These are phyloP conservation scores for Rhabdornis inornatus DNA, from an alignment of 2,113 vertebrate genomes.

Conservation along the genomic window DNA sequence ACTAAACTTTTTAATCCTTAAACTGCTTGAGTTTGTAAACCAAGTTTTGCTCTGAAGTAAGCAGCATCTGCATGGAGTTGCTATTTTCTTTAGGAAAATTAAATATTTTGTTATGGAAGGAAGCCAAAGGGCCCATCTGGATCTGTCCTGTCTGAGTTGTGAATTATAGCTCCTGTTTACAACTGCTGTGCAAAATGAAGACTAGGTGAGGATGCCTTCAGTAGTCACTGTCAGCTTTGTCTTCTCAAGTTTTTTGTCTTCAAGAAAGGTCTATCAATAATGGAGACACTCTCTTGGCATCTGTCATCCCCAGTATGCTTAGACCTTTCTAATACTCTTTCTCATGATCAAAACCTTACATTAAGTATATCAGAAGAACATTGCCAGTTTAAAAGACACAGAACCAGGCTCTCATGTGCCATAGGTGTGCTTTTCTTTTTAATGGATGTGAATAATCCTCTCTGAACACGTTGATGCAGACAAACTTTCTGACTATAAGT, in stretches of 20 bases:
- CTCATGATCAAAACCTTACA: background rate
- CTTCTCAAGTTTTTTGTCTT: background rate
- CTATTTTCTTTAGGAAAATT: background rate
- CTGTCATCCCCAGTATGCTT: background rate
- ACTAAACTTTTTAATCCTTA: constrained; percentile 38
- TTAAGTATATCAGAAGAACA: background rate
- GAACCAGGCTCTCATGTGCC: background rate
- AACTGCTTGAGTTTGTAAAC: background rate
- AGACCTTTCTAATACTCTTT: background rate
- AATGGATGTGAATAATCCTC: background rate
- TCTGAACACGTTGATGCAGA: background rate
- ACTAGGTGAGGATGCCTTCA: background rate
- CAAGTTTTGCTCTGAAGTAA: background rate
- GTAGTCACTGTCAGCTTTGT: background rate
- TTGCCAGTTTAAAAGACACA: background rate
- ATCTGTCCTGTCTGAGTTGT: constrained; percentile 1
- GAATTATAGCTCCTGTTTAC: constrained; percentile 36
- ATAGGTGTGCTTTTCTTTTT: background rate
- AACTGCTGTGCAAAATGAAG: background rate
- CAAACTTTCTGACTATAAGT: background rate
- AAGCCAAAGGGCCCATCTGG: constrained; percentile 23
- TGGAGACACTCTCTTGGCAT: background rate
- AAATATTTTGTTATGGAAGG: background rate
- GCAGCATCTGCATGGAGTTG: background rate
- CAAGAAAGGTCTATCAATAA: background rate